These are phyloP conservation scores for Brachypodius melanocephalos DNA, from an alignment of 2,113 vertebrate genomes.

Conservation along the genomic window DNA sequence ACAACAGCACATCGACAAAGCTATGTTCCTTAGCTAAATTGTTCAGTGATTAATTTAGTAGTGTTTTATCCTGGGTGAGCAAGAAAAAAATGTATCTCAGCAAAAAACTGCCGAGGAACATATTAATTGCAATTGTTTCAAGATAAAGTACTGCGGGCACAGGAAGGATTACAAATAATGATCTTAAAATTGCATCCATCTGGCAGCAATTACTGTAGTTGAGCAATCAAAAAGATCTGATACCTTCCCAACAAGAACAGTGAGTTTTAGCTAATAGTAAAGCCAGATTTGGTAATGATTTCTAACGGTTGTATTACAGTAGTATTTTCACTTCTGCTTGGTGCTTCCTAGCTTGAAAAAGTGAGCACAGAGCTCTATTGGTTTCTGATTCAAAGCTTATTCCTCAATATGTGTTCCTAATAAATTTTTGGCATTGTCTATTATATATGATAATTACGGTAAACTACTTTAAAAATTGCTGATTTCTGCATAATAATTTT, in stretches of 20 bases:
- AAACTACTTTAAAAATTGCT: background rate
- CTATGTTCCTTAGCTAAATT: background rate
- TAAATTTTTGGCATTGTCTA: background rate
- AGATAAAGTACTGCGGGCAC: background rate
- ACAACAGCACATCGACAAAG: background rate
- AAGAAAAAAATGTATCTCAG: conserved; percentile 4
- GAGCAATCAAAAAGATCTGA: background rate
- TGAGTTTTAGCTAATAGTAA: background rate
- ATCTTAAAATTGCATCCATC: conserved; percentile 23
- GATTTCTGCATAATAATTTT: background rate
- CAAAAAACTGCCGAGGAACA: conserved; percentile 21
- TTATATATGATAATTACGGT: background rate
- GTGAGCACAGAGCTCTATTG: background rate
- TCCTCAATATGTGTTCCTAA: background rate
- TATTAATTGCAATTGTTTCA: conserved; percentile 42
- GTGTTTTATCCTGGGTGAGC: background rate
- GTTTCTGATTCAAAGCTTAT: background rate
- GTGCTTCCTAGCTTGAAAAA: background rate
- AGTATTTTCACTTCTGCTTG: background rate
- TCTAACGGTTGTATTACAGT: background rate
- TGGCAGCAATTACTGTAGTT: conserved; percentile 31
- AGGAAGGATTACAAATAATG: conserved; percentile 38
- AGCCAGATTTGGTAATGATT: background rate
- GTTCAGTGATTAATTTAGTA: background rate
- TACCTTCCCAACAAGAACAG: background rate